phyloP scores from a whole-genome alignment of 2,797 vertebrate genomes.

The Rhincodon typus region DNA sequence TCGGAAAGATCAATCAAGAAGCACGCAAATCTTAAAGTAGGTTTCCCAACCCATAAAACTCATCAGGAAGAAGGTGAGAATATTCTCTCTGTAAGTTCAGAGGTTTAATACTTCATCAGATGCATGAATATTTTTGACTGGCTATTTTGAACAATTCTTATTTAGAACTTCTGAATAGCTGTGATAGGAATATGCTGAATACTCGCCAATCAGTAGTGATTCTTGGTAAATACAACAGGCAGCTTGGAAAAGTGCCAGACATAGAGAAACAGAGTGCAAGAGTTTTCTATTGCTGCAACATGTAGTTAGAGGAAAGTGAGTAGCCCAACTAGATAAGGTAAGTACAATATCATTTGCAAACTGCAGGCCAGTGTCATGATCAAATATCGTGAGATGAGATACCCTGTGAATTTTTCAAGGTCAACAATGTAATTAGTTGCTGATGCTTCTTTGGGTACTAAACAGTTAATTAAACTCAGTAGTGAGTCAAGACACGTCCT shows the following conservation, averaged over 20 bases:
- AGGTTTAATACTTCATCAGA: background rate
- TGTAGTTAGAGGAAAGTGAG: too few species aligned
- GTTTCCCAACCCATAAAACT: background rate
- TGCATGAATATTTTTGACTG: background rate
- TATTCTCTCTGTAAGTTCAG: background rate
- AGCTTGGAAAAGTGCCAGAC: background rate
- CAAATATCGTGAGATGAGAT: background rate
- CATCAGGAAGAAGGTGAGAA: background rate
- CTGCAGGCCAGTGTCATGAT: background rate
- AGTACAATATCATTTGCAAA: background rate
- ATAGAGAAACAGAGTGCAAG: background rate
- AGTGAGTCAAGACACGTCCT: too few species aligned
- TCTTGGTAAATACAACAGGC: background rate
- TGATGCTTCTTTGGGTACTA: background rate
- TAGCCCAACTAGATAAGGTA: too few species aligned
- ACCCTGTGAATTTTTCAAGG: background rate
- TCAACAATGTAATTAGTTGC: background rate
- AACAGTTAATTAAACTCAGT: background rate
- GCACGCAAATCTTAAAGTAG: too few species aligned
- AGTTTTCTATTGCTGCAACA: background rate
- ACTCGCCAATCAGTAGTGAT: background rate
- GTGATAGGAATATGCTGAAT: background rate
- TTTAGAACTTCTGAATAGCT: background rate
- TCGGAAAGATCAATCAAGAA: background rate
- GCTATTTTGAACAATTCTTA: background rate